Conservation (phyloP, 1,140 invertebrate species). For the Neelides sp. region DNA sequence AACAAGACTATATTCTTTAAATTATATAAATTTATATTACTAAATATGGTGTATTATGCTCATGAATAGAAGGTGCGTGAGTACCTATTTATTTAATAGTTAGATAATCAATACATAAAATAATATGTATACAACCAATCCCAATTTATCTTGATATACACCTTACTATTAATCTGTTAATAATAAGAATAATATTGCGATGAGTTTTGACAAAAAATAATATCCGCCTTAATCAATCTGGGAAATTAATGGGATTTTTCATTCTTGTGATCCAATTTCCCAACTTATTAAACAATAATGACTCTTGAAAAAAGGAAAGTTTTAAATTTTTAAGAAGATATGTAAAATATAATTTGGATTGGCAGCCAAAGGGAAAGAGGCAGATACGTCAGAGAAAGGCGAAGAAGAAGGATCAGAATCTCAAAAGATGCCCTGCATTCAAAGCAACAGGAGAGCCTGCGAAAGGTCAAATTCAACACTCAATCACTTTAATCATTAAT, state of each 20-base stretch:
- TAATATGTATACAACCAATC: too few relatives aligned
- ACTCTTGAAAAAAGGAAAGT: neutral
- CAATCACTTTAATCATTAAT: slow-evolving; percentile 1
- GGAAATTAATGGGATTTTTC: neutral
- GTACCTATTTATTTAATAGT: too few relatives aligned
- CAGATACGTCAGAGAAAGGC: slow-evolving; percentile 69
- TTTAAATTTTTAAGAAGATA: neutral
- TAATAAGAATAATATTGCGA: too few relatives aligned
- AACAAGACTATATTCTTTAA: neutral
- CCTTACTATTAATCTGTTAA: too few relatives aligned
- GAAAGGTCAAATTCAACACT: slow-evolving; percentile 43
- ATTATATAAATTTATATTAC: neutral
- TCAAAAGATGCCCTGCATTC: slow-evolving; percentile 64
- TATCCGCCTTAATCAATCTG: slow-evolving; percentile 1
- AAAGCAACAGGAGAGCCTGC: slow-evolving; percentile 66
- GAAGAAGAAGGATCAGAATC: slow-evolving; percentile 57
- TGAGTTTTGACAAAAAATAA: neutral
- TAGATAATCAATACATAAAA: too few relatives aligned
- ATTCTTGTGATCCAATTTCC: neutral
- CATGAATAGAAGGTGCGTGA: too few relatives aligned
- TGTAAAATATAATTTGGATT: slow-evolving; percentile 25
- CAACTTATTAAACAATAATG: too few relatives aligned
- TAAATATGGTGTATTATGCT: too few relatives aligned
- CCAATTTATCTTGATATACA: too few relatives aligned
- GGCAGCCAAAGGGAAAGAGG: slow-evolving; percentile 59